phyloP scores from a whole-genome alignment of 2,797 vertebrate genomes.

The Manis pentadactyla region DNA sequence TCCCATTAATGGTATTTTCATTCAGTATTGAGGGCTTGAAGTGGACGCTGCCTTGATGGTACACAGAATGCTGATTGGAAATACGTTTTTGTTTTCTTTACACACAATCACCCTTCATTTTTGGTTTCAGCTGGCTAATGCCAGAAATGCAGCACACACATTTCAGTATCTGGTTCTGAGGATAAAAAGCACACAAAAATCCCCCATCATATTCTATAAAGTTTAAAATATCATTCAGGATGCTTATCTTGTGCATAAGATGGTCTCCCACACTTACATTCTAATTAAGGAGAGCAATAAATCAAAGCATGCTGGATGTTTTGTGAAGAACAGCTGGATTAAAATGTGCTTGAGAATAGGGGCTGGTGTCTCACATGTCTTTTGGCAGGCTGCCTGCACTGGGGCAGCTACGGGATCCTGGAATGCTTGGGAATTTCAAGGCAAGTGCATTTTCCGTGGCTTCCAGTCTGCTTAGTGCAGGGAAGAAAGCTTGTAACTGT shows the following conservation, averaged over 20 bases:
- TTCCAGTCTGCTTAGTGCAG: conserved; percentile 84
- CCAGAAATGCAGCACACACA: background rate
- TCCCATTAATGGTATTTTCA: background rate
- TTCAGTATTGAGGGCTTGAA: background rate
- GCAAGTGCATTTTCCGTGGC: conserved; percentile 84
- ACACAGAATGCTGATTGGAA: background rate
- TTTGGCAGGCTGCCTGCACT: conserved; percentile 83
- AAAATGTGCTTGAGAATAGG: conserved; percentile 85
- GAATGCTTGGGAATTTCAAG: conserved; percentile 85
- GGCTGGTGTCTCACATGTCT: conserved; percentile 60
- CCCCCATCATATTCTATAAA: background rate
- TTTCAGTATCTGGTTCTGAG: conserved; percentile 47
- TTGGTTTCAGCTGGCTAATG: background rate
- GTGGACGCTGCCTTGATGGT: background rate
- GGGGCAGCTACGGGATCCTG: conserved; percentile 82
- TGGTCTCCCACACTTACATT: conserved; percentile 60
- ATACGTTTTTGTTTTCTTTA: background rate
- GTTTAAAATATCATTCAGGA: conserved; percentile 67
- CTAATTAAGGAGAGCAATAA: conserved; percentile 84
- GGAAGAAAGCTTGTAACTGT: conserved; percentile 82
- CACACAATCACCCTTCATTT: background rate
- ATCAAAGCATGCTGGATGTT: conserved; percentile 83
- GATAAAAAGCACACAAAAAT: conserved; percentile 31
- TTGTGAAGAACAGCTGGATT: conserved; percentile 86
- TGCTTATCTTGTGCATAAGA: conserved; percentile 71